Percentiles rank a stretch among this genome's conserved stretches.
Conservation (phyloP, 1,140 invertebrate genomes). For the Melanaphis sacchari region DNA sequence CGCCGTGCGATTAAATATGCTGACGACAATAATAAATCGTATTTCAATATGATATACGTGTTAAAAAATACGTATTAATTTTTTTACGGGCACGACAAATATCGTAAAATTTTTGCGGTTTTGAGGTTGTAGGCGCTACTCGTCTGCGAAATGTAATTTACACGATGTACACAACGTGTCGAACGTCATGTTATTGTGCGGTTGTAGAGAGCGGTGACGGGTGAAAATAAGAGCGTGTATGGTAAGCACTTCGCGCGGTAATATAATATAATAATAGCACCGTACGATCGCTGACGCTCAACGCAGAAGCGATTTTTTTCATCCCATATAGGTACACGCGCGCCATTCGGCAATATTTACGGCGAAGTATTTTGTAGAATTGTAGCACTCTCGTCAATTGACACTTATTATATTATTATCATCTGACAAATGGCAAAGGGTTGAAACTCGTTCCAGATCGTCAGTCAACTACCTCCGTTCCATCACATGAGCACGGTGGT, state of each 20-base stretch:
- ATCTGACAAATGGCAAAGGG: neutral
- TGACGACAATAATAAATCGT: neutral
- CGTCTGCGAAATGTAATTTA: neutral
- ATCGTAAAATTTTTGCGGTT: neutral
- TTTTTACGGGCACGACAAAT: neutral
- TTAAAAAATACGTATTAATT: neutral
- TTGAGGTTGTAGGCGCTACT: neutral
- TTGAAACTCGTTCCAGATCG: neutral
- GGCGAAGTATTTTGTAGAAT: neutral
- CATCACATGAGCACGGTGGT: neutral
- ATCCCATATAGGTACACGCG: neutral
- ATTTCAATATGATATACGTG: neutral
- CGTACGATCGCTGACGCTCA: neutral
- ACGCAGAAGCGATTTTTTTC: neutral
- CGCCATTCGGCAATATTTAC: neutral
- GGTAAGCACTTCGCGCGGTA: neutral
- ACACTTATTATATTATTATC: constrained; percentile 12
- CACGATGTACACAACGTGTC: neutral
- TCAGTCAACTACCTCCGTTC: neutral
- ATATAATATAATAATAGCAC: neutral
- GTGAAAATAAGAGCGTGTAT: neutral
- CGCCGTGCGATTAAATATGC: neutral
- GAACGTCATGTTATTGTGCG: neutral
- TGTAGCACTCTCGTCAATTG: neutral
- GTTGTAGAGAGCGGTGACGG: neutral